phyloP scores from a whole-genome alignment of 2,113 vertebrate species.

The Haliaeetus leucogaster region DNA sequence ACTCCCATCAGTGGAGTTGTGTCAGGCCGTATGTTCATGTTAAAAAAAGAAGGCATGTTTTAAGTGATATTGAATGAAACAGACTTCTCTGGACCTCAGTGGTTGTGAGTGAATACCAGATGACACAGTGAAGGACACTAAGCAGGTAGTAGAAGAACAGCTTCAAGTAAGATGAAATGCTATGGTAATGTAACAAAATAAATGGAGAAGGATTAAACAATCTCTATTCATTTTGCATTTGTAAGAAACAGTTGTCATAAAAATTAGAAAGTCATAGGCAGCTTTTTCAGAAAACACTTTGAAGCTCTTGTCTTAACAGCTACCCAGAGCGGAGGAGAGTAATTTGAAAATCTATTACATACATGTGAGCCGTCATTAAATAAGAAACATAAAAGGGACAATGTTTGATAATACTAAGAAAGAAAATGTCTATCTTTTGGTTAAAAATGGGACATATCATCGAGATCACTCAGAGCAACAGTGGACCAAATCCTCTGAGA shows the following conservation, averaged over 20 bases:
- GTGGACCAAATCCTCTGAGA: neutral
- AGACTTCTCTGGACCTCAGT: neutral
- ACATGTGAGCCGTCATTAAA: neutral
- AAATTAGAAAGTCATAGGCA: neutral
- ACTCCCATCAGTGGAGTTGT: neutral
- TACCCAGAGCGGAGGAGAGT: neutral
- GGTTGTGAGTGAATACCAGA: neutral
- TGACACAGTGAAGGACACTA: neutral
- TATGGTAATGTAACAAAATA: neutral
- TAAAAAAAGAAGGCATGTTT: neutral
- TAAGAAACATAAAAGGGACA: neutral
- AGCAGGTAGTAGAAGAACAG: neutral
- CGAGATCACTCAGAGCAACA: neutral
- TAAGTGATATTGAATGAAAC: neutral
- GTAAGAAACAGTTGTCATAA: neutral
- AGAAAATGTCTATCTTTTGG: neutral
- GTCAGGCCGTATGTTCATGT: neutral
- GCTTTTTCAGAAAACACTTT: neutral
- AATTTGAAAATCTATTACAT: neutral
- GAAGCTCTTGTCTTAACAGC: neutral
- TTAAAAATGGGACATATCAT: neutral
- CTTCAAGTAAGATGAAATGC: neutral
- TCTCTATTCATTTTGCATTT: neutral
- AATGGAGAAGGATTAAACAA: neutral
- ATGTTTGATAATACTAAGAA: neutral